Evolutionary conservation across 2,797 vertebrate species (phyloP), one percentile per base, ranked within the genome.

Genomic region (Dicrostonyx torquatus): DNA sequence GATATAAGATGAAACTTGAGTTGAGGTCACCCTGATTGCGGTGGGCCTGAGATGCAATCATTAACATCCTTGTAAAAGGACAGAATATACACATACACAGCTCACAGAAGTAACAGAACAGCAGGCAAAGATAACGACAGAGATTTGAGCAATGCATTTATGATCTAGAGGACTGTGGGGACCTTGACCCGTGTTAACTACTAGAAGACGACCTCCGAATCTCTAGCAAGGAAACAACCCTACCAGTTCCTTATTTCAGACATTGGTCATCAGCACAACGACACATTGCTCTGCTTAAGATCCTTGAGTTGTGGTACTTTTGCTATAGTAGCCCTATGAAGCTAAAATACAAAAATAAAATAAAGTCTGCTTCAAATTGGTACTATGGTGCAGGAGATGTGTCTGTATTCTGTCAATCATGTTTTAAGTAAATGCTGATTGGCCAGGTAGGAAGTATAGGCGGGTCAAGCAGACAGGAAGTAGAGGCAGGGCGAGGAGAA

Each of bases 1-100:
- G 17, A 53, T 89, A 11, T 73, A 85, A 73, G 48, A 77, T 64
- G 14, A 72, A 93, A 94, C 75, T 79, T 76, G 75, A 89, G n/a
- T 66, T 55, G 43, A 83, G 58, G 11, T 83, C 45, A 84, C 58
- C 48, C 22, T 77, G 58, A 87, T 76, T 76, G 17, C 13, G 34
- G 10, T 17, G 10, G n/a, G 26, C 22, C 17, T 24, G 72, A 43
- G 48, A 66, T 40, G n/a, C 18, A 48, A 31, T 80, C 40, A 72
- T 26, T 84, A 77, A 72, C 40, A 17, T 94, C 55, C 45, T 86
- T 80, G 22, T 64, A 26, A 95, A 70, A 85, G 24, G 20, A 89
- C 34, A 78, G 53, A 58, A 73, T 6, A 11, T 1, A 18, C 20
- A 55, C 15, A 77, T 26, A 48, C 15, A n/a, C 2, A 68, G 7